Conservation (phyloP, 2,113 vertebrate genomes). For the Sinocyclocheilus maitianheensis region DNA sequence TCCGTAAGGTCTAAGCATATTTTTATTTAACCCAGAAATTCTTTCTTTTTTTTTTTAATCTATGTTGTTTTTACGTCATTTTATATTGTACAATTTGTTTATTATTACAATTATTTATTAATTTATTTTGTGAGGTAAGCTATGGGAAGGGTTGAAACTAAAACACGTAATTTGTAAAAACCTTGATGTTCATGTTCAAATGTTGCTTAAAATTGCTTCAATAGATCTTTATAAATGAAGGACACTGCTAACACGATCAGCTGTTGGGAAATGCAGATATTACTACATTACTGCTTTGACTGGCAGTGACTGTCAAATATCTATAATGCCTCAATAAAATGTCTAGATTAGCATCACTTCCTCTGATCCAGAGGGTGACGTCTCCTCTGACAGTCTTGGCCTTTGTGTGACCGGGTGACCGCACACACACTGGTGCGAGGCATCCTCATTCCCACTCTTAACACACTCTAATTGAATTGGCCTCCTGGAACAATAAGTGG, state of each 20-base stretch:
- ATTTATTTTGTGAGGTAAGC: no score
- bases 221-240: not conserved
- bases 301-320: not conserved
- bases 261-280: not conserved
- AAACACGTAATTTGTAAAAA: no score
- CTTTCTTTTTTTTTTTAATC: no score
- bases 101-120: no score
- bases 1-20: no score
- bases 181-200: no score
- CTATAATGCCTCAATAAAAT: not conserved
- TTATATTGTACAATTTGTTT: no score
- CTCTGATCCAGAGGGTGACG: not conserved
- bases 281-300: not conserved
- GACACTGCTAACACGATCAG: not conserved
- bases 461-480: conserved; percentile 72
- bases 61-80: no score
- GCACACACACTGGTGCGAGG: conserved; percentile 25
- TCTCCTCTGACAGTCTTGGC: not conserved
- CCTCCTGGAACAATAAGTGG: conserved; percentile 58
- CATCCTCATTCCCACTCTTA: conserved; percentile 64
- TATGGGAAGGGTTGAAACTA: no score
- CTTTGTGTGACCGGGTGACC: conserved; percentile 34
- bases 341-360: not conserved
- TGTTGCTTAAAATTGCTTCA: no score
- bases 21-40: no score